A percentile compares a stretch with the other conserved stretches of the same genome.
Conservation (phyloP, 2,888 invertebrate species). For the Norana najaformis region DNA sequence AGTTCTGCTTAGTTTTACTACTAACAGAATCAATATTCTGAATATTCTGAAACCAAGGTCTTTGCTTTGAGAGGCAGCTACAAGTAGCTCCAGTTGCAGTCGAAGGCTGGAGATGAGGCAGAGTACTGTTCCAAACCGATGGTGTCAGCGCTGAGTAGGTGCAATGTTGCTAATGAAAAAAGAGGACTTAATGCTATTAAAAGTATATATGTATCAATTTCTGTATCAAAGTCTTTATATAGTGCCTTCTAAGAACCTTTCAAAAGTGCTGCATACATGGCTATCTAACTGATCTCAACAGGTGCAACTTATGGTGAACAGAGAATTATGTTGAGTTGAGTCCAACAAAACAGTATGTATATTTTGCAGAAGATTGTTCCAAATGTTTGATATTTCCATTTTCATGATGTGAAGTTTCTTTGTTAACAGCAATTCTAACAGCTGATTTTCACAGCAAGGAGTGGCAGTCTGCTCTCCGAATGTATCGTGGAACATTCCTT, state of each 20-base stretch:
- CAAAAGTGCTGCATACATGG: no score
- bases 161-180: not conserved
- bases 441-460: constrained; percentile 48
- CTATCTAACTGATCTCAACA: not conserved
- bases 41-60: no score
- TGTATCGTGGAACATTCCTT: constrained; percentile 91
- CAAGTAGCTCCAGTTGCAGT: no score
- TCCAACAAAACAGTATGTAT: not conserved
- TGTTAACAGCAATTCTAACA: constrained; percentile 30
- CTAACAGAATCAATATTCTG: no score
- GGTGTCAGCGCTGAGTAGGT: no score
- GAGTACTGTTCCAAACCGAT: not conserved
- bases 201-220: no score
- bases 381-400: not conserved
- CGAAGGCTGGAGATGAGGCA: no score
- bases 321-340: not conserved
- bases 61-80: no score
- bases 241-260: no score
- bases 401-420: not conserved
- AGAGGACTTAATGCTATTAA: no score
- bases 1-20: no score
- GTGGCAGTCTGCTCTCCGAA: constrained; percentile 77
- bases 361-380: not conserved
- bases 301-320: not conserved
- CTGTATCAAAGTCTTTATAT: no score